Base-by-base conservation (phyloP, 2,888 invertebrate species). In the Branchellion lobata region DNA sequence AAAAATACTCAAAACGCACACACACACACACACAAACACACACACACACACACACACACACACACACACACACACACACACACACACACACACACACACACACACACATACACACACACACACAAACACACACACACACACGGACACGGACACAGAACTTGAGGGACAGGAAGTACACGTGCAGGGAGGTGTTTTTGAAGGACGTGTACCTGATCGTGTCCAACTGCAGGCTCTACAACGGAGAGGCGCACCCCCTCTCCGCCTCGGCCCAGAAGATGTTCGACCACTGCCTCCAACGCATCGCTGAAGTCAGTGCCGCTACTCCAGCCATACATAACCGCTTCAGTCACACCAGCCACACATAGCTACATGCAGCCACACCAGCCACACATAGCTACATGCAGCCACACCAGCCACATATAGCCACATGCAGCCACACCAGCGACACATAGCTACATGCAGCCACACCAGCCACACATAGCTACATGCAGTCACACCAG, bases 191-290 rank as follows among this genome's bases (percentile, higher is more conserved):
- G 84, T 98, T 98, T 88, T 89, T 99, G 0, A 92, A 93, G 0
- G 99, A 99, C 88, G 93, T 99, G 0, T 94, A 94, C 88, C 94
- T 95, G 87, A 96, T 99, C 83, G 93, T 96, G 0, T 94, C 96
- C 85, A 99, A 99, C 88, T 96, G 96, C 14, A 91, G 91, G 2
- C 88, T 94, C 0, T 98, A 96, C 85, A 98, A 98, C 88, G 97
- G 94, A 40, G 27, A 24, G 5, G 27, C 27, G 11, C 94, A 93
- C 88, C 91, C 92, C 21, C 82, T 95, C 79, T 96, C 96, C 0
- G 89, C 92, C 18, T 93, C 94, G 0, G 94, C 96, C 0, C 93
- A 93, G 84, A 90, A 93, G 81, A 94, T 98, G 94, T 78, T 96
- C 81, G 92, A 93, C 84, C 91, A 92, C 78, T 96, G 95, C 86